Percentiles rank a stretch among this genome's conserved stretches.
phyloP scores from a whole-genome alignment of 1,140 invertebrate genomes.

The Bombus confusus region DNA sequence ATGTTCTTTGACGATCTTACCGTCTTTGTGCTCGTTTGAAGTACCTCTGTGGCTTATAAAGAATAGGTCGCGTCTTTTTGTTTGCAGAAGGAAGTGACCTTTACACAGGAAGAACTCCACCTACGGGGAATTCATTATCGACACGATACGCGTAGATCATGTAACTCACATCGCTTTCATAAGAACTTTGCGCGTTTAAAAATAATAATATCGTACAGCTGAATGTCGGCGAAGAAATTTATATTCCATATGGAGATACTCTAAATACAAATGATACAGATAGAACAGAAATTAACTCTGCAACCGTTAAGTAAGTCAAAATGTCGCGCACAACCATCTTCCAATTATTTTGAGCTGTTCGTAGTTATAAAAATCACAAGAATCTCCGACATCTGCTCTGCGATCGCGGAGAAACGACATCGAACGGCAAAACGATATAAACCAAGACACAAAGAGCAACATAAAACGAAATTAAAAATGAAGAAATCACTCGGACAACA shows the following conservation, averaged over 20 bases:
- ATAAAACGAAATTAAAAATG: too few species aligned
- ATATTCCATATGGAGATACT: background rate
- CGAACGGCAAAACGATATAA: too few species aligned
- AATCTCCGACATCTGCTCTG: too few species aligned
- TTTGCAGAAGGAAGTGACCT: conserved; percentile 19
- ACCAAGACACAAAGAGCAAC: too few species aligned
- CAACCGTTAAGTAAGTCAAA: too few species aligned
- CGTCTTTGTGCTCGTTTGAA: conserved; percentile 17
- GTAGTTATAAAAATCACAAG: too few species aligned
- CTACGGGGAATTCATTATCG: background rate
- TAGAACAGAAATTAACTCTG: too few species aligned
- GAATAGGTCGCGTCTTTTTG: background rate
- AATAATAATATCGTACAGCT: background rate
- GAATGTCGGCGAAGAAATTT: background rate
- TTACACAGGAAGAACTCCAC: background rate
- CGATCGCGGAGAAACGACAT: too few species aligned
- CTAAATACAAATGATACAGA: background rate
- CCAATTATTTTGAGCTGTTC: too few species aligned
- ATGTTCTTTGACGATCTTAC: conserved; percentile 12
- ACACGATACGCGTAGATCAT: background rate
- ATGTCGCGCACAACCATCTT: too few species aligned
- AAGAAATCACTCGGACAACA: too few species aligned
- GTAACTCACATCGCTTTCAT: background rate
- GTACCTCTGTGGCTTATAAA: background rate
- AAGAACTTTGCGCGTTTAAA: background rate